Base-by-base conservation (phyloP, 2,113 vertebrate genomes). In the Gopherus evgoodei region DNA sequence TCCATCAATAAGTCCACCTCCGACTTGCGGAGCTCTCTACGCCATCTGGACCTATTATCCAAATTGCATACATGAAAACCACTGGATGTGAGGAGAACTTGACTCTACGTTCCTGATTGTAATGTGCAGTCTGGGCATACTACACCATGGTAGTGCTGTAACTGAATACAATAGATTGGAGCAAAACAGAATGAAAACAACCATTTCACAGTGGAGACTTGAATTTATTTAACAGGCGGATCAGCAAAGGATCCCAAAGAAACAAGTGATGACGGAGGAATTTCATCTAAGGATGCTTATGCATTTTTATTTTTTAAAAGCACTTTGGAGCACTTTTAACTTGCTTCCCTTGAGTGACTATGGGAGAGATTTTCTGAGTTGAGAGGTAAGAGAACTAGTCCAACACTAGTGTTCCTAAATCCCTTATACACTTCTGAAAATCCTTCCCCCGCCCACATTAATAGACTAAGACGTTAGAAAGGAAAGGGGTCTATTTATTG, bases 1-100 rank as follows among this genome's bases (percentile, higher is more conserved):
- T 94, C 89, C 91, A 22, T 4, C 75, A 87, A 24, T 44, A 79
- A 79, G 92, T 31, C 82, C 87, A 75, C 54, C 79, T 54, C 65
- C 42, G 42, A 88, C 86, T 86, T 79, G 82, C 81, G 83, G 31
- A 16, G 88, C 83, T 54, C 17, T 49, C 22, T n/a, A 62, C 38
- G 13, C 88, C 31, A 56, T 82, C 89, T 81, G 85, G 72, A 93
- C 90, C 81, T 59, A 22, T 11, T 21, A 86, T 62, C 13, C 90
- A 72, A 56, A 3, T 12, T 6, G 54, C 6, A 4, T 49, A 57
- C 82, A 85, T 54, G 50, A 86, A 94, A 94, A 83, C 38, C 56
- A n/a, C 12, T 57, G 21, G 22, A 47, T 47, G 88, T 75, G 84
- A 94, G 56, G 44, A 81, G 88, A 25, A 65, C 31, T 24, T 50